Conservation (phyloP, 2,113 vertebrate species). For the Chascanopsetta lugubris region DNA sequence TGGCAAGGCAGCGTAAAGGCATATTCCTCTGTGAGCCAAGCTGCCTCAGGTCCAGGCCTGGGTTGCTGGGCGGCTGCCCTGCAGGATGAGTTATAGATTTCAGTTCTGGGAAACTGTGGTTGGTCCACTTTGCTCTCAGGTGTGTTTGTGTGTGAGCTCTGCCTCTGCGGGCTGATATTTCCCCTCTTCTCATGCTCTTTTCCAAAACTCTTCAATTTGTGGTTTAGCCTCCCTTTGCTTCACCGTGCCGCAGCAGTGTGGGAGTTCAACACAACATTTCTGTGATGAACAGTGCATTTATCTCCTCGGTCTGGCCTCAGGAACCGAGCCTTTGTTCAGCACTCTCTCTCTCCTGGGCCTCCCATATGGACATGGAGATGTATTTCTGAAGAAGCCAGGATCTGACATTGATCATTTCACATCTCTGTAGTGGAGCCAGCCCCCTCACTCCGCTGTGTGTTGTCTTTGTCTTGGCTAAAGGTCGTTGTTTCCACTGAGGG, state of each 20-base stretch:
- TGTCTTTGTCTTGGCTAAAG: constrained; percentile 18
- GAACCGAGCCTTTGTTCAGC: constrained; percentile 24
- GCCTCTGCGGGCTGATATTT: neutral
- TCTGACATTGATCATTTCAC: constrained; percentile 36
- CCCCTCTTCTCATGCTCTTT: neutral
- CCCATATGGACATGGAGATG: constrained; percentile 26
- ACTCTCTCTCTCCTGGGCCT: constrained; percentile 33
- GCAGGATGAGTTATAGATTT: neutral
- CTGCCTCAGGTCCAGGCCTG: neutral
- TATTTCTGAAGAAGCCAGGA: constrained; percentile 20
- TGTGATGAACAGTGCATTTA: constrained; percentile 30
- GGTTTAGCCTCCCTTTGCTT: constrained; percentile 14
- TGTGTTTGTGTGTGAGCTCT: neutral
- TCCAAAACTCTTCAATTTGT: neutral
- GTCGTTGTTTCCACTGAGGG: constrained; percentile 7
- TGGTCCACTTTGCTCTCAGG: neutral
- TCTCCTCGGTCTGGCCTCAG: constrained; percentile 28
- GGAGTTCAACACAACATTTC: constrained; percentile 12
- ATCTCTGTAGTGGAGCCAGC: constrained; percentile 29
- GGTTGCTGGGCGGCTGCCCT: neutral
- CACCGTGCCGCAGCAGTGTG: constrained; percentile 8
- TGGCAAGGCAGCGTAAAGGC: neutral
- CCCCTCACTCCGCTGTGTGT: neutral
- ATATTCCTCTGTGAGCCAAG: neutral
- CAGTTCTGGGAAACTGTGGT: neutral